Evolutionary conservation across 37 sponge, comb jelly and placozoan species (phyloP), one percentile per base, ranked within the genome.

Genomic region (Oscarella lobularis): DNA sequence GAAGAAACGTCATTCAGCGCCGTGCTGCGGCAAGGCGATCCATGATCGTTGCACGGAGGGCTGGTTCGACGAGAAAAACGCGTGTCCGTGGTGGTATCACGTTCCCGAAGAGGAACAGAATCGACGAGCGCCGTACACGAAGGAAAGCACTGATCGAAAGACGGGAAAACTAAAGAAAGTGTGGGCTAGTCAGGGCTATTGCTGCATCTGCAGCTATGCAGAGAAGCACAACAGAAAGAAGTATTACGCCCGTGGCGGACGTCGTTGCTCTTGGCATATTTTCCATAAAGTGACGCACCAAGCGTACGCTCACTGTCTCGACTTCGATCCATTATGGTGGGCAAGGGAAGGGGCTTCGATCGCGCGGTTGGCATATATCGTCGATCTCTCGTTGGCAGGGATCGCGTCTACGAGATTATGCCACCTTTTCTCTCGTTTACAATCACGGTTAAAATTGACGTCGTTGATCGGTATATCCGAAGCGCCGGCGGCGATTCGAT

Each of bases 401-500:
- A 85, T 67, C 40, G 81, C 54, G 81, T 85, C 48, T 87, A 72
- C 81, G 86, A 79, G 33, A 77, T 91, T 40, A 65, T 71, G 9
- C 74, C 74, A 3, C 92, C 92, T 33, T 87, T 68, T 74, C 38
- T 84, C 3, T 75, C 81, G 0, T 91, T 83, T 72, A 66, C 29
- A 20, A 82, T 91, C 66, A 84, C 87, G 35, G 79, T 91, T 4
- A 84, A 78, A 6, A 83, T 91, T 9, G 81, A 86, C 60, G 85
- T 85, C 75, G 40, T 87, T 36, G 85, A 85, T 39, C 81, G 79
- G 31, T 31, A 55, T 20, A 36, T 31, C 20, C 65, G 38, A 66
- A 73, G 31, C 27, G 66, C 2, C 14, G 68, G 71, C 32, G 77
- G 73, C 38, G 1, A 60, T 60, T 31, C 2, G 32, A 60, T 36